phyloP scores from a whole-genome alignment of 1,140 invertebrate genomes.

The Drosophila pachea region DNA sequence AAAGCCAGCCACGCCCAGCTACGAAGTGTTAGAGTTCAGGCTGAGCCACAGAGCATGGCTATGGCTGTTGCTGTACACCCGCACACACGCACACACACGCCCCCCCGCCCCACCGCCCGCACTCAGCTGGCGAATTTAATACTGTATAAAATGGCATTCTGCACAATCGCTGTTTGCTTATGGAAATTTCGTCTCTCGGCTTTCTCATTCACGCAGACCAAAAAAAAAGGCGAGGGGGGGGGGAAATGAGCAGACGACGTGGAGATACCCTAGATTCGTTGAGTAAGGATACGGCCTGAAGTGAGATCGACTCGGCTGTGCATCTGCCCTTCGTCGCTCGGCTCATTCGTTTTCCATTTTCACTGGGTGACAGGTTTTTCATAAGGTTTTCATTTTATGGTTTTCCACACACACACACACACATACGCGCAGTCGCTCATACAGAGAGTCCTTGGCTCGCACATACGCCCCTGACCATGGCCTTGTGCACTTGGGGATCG shows the following conservation, averaged over 20 bases:
- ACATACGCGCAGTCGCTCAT: constrained; percentile 10
- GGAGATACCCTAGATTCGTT: no score
- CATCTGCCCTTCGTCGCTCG: no score
- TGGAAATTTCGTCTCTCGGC: constrained; percentile 43
- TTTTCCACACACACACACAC: constrained; percentile 25
- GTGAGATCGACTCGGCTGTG: no score
- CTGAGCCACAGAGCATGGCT: constrained; percentile 37
- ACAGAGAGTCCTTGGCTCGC: constrained; percentile 1
- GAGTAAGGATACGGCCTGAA: no score
- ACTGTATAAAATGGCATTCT: constrained; percentile 59
- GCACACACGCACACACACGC: constrained; percentile 13
- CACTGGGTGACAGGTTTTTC: background rate
- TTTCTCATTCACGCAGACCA: constrained; percentile 3
- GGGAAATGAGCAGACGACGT: background rate
- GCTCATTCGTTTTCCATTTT: no score
- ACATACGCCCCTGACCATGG: constrained; percentile 43
- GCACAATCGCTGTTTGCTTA: constrained; percentile 66
- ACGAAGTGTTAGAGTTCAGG: constrained; percentile 6
- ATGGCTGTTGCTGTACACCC: constrained; percentile 35
- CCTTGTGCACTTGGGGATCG: constrained; percentile 59
- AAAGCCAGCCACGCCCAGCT: constrained; percentile 67
- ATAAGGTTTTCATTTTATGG: constrained; percentile 71
- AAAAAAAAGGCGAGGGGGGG: background rate
- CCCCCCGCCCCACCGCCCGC: constrained; percentile 25
- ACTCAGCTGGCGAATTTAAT: constrained; percentile 51